Evolutionary conservation across 1,140 invertebrate genomes (phyloP), one percentile per base, ranked within the genome.

Genomic region (Rhysida immarginata): DNA sequence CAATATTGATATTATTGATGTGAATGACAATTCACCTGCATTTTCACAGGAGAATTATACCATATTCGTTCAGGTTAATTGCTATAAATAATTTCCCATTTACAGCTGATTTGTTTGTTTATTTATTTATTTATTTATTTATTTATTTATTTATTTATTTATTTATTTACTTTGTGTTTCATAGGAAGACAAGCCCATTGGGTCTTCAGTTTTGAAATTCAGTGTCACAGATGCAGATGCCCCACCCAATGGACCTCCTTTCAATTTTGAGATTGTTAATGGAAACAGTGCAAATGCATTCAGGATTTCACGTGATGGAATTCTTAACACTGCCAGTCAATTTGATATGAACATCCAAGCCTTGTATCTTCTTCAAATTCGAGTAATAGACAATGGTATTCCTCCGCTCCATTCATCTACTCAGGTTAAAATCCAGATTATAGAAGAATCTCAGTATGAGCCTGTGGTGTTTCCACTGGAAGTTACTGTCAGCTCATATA

Each of bases 401-500:
- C 90, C 92, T 11, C 83, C 88, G 0, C 71, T 95, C 0, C 91
- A 81, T 65, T 90, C 91, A 0, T 89, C 95, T 66, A 82, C 89
- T 0, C 87, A 81, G 78, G 82, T 97, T 0, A 75, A 78, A 20
- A 77, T 96, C 1, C 82, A 83, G 59, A 74, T 96, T 0, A 88
- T 93, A 55, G 92, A 96, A 72, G 91, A 96, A 69, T 95, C 90
- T 24, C 85, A 90, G 61, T 94, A 88, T 73, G 88, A 91, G 0
- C 95, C 95, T 0, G 78, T 86, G 0, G 83, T 96, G 8, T 85
- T 82, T 0, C 89, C 93, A 0, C 71, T 96, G 1, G 83, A 89
- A 52, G 78, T 97, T 0, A 79, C 81, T 43, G 79, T 97, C 5
- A 93, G 89, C 65, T 91, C 92, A 0, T 91, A 85, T 64, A 73